phyloP scores from a whole-genome alignment of 2,888 invertebrate genomes.

The Troilus luridus region DNA sequence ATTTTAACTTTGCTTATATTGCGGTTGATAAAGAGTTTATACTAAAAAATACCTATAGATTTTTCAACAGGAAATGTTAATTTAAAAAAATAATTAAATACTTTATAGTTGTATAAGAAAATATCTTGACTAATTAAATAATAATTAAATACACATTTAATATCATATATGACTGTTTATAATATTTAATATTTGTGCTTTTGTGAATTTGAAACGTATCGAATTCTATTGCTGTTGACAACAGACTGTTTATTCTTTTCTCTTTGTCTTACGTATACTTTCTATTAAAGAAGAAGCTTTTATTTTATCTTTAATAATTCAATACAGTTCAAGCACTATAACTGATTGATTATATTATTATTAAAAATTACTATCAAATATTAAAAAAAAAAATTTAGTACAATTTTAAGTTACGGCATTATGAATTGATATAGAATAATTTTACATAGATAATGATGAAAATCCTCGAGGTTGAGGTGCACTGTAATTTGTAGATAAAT shows the following conservation, averaged over 20 bases:
- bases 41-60: conserved; percentile 7
- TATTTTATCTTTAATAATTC: background rate
- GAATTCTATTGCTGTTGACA: conserved; percentile 1
- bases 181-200: conserved; percentile 29
- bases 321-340: conserved; percentile 20
- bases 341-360: background rate
- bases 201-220: conserved; percentile 4
- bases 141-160: conserved; percentile 30
- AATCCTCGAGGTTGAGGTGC: conserved; percentile 30
- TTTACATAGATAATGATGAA: background rate
- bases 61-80: conserved; percentile 13
- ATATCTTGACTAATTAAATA: conserved; percentile 1
- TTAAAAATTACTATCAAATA: conserved; percentile 17
- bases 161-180: conserved; percentile 20
- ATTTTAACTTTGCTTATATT: conserved; percentile 8
- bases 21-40: background rate
- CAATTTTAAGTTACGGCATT: conserved; percentile 44
- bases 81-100: background rate
- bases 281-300: background rate
- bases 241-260: background rate
- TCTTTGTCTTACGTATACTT: background rate
- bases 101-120: conserved; percentile 12
- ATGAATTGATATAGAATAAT: conserved; percentile 36
- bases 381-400: background rate
- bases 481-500: conserved; percentile 17